Percentiles rank a stretch among this genome's conserved stretches.
Conservation (phyloP, 2,888 invertebrate genomes). For the Strigamia maritima region DNA sequence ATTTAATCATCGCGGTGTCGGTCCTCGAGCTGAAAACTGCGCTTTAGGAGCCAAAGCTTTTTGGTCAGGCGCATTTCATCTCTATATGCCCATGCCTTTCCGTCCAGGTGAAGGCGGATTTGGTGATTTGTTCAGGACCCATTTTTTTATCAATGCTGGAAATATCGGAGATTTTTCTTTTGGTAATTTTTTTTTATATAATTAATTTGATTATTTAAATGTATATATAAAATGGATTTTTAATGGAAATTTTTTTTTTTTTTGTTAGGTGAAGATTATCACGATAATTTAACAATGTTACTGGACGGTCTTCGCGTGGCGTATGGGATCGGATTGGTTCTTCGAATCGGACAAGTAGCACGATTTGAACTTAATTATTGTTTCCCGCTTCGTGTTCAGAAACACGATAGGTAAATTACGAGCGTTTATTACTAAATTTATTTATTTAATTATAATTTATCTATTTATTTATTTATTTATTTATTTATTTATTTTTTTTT, state of each 20-base stretch:
- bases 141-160: constrained; percentile 85
- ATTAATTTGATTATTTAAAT: background rate
- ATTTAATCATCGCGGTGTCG: constrained; percentile 80
- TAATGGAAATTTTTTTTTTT: background rate
- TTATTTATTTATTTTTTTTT: background rate
- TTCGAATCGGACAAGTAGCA: constrained; percentile 79
- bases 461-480: background rate
- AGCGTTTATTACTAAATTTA: background rate
- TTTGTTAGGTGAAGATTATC: constrained; percentile 44
- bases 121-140: constrained; percentile 79
- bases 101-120: constrained; percentile 72
- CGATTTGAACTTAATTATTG: constrained; percentile 93
- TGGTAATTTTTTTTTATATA: constrained; percentile 50
- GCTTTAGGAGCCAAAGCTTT: constrained; percentile 63
- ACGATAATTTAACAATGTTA: constrained; percentile 49
- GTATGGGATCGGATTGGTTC: constrained; percentile 77
- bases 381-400: constrained; percentile 66
- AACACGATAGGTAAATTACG: constrained; percentile 59
- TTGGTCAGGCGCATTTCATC: constrained; percentile 81
- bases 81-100: constrained; percentile 88
- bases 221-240: background rate
- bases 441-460: no score
- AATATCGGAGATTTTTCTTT: constrained; percentile 64
- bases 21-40: constrained; percentile 68
- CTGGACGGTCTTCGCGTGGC: constrained; percentile 60